Evolutionary conservation across 2,113 vertebrate genomes (phyloP).

Genomic region (Cynopterus brachyotis): DNA sequence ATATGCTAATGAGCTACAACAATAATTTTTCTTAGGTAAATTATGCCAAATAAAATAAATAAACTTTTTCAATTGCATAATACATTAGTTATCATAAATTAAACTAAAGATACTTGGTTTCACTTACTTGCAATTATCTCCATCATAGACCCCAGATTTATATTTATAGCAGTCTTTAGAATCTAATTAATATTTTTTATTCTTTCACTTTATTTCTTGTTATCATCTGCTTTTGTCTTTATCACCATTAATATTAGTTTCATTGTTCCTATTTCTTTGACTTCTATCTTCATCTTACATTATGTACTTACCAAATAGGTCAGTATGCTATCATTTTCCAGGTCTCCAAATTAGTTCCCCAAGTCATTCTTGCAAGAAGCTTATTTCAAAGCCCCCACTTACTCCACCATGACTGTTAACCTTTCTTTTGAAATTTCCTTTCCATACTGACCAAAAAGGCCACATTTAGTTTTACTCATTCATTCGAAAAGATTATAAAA

Average conservation of each 20-base stretch:
- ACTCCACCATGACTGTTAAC: neutral
- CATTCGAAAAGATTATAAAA: neutral
- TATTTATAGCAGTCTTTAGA: neutral
- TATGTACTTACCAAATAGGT: neutral
- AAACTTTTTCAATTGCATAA: neutral
- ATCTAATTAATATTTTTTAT: neutral
- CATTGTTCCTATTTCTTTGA: neutral
- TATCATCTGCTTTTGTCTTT: neutral
- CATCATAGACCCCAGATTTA: neutral
- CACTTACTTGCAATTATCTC: neutral
- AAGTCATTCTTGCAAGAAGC: neutral
- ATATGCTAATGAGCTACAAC: neutral
- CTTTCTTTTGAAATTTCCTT: conserved; percentile 24
- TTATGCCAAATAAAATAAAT: neutral
- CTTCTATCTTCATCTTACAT: neutral
- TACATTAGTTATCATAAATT: neutral
- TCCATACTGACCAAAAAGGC: neutral
- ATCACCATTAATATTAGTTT: neutral
- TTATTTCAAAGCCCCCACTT: neutral
- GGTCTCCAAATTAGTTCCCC: neutral
- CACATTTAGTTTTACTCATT: neutral
- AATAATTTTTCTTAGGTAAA: neutral
- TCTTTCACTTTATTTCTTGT: neutral
- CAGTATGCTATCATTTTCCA: neutral
- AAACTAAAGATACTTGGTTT: neutral